Base-by-base conservation (phyloP, 2,888 invertebrate species). In the Drosophila affinis region DNA sequence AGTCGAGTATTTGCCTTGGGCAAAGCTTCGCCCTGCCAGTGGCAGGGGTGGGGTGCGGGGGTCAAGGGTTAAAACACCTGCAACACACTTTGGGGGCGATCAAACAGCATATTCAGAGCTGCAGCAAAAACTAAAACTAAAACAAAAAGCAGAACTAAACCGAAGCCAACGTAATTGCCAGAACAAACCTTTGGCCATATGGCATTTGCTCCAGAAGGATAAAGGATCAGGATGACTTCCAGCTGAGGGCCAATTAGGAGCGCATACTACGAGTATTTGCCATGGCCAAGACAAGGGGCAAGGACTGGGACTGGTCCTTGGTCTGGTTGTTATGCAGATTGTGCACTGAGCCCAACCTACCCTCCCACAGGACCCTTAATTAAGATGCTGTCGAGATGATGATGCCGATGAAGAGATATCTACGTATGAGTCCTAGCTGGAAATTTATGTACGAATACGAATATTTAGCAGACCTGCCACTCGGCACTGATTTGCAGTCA, bases 381-480 rank as follows among this genome's bases (percentile, higher is more conserved):
- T 83, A 86, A 83, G 83, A 83, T 86, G 74, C 80, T 83, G 86
- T 83, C 82, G 67, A 84, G 78, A 62, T 79, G 75, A 62, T 67
- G 64, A 64, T 67, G 67, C 27, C 55, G 65, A 51, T 21, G 67
- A 51, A 46, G 48, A 49, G 64, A 70, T 24, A 24, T 24, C 56
- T 69, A 70, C 56, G 61, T 70, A 70, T 52, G 60, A 6, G 34
- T 6, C 21, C 21, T 44, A 44, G 61, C 56, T 0, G 24, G 47
- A 68, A 54, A 55, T 51, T 44, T 61, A 54, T 53, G 51, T 39
- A 52, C 61, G 47, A 27, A 44, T 32, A 14, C 47, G 18, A 32
- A 60, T 55, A 60, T 60, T 47, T 29, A 29, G 0, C 29, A 2
- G 2, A 9, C 9, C 34, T 44, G 44, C n/a, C 27, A 24, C 10